Base-by-base conservation (phyloP, 2,113 vertebrate species). In the Megaptera novaeangliae region DNA sequence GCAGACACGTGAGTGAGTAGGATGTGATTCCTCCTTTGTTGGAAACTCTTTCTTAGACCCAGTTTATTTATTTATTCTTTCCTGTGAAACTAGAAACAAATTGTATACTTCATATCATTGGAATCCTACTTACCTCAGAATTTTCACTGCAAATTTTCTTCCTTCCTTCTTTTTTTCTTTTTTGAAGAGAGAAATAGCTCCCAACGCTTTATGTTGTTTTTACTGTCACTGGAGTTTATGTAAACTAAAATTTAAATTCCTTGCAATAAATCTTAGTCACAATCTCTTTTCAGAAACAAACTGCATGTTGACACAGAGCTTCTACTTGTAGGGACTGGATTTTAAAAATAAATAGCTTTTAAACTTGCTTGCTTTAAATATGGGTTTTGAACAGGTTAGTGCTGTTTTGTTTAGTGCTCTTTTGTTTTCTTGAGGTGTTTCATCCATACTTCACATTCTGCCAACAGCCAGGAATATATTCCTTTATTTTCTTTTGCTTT, bases 271-370 rank as follows among this genome's bases (percentile, higher is more conserved):
- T 92, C 25, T 92, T 94, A 81, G 29, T 80, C 74, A 69, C 31
- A 82, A 29, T 61, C 20, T 84, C 64, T 80, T 96, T 89, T 85
- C 69, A 57, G 71, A 95, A 93, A 71, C 14, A 72, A 78, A 80
- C n/a, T 83, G 25, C 25, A 49, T 97, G 81, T 86, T 80, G 21
- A 88, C 17, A 91, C 17, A 86, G 25, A 84, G 31, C 31, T 84
- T 94, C 84, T 85, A 61, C 12, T 74, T 97, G 9, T 57, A 41
- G 23, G 14, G 66, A 68, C 2, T 23, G 27, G n/a, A 88, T 49
- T 97, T 92, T 82, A 46, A 94, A 95, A 96, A 77, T 27, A 63
- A 92, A 77, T 36, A 69, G 34, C 25, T 72, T 95, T 83, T 72
- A 82, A 71, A 91, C 75, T 59, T 29, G 18, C 34, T 92, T 88